A percentile compares a stretch with the other conserved stretches of the same genome.
phyloP scores from a whole-genome alignment of 2,888 invertebrate species.

The Oscheius sp. region DNA sequence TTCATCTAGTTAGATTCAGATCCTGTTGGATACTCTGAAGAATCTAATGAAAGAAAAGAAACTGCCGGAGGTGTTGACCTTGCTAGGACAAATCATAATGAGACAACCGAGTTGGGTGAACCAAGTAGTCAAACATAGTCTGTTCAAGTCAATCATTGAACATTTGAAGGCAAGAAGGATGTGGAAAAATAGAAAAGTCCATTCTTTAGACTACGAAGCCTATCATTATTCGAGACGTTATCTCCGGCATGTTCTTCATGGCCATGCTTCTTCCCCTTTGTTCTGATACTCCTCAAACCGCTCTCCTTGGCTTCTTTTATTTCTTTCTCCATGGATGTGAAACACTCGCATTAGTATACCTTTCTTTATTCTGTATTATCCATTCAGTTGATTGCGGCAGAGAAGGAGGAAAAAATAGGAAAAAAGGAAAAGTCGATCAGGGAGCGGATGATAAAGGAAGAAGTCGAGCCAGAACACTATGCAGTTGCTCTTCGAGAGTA shows the following conservation, averaged over 20 bases:
- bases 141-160: constrained; percentile 40
- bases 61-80: constrained; percentile 5
- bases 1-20: background rate
- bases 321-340: constrained; percentile 33
- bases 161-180: constrained; percentile 16
- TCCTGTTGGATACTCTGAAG: constrained; percentile 6
- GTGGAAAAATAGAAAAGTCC: background rate
- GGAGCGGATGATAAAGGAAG: constrained; percentile 12
- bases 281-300: constrained; percentile 23
- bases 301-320: constrained; percentile 34
- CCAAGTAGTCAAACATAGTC: constrained; percentile 41
- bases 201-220: background rate
- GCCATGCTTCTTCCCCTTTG: constrained; percentile 44
- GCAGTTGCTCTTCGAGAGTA: constrained; percentile 37
- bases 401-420: background rate
- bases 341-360: background rate
- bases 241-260: constrained; percentile 44
- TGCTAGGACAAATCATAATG: constrained; percentile 41
- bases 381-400: constrained; percentile 8
- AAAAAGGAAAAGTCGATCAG: background rate
- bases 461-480: constrained; percentile 30
- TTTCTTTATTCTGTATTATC: too few species aligned
- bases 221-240: constrained; percentile 9
- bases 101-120: constrained; percentile 45
- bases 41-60: background rate